A percentile compares a stretch with the other conserved stretches of the same genome.
These are phyloP conservation scores for Lophius piscatorius DNA, from an alignment of 2,113 vertebrate genomes.

Conservation along the genomic window DNA sequence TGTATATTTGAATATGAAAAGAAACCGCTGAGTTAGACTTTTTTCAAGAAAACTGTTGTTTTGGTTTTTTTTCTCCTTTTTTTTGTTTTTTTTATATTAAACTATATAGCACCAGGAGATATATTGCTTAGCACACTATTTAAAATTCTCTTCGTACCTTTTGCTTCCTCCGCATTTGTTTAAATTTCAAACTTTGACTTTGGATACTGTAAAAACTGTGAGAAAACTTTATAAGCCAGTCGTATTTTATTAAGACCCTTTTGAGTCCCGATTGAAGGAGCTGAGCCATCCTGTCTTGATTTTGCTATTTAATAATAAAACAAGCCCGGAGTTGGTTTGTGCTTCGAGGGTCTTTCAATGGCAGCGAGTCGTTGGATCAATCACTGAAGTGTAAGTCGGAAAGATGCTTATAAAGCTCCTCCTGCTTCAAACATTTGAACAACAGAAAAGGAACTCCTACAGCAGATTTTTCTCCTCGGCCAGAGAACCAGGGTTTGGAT, in stretches of 20 bases:
- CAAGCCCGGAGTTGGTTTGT: conserved; percentile 75
- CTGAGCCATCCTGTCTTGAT: conserved; percentile 86
- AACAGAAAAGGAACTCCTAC: too few species aligned
- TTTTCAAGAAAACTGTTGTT: conserved; percentile 65
- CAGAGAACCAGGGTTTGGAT: too few species aligned
- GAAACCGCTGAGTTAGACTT: conserved; percentile 58
- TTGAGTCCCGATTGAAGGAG: conserved; percentile 87
- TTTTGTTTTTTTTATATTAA: conserved; percentile 85
- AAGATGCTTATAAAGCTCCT: too few species aligned
- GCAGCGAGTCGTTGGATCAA: background rate
- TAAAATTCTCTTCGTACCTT: conserved; percentile 88
- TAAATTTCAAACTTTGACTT: conserved; percentile 89
- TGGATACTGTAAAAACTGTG: conserved; percentile 97
- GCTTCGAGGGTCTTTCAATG: conserved; percentile 31
- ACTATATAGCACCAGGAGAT: conserved; percentile 66
- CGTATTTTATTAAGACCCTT: conserved; percentile 95
- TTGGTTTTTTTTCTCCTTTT: conserved; percentile 55
- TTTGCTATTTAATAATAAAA: conserved; percentile 98
- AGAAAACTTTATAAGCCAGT: conserved; percentile 95
- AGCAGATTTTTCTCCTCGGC: too few species aligned
- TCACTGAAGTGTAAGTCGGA: too few species aligned
- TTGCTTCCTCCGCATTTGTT: conserved; percentile 87
- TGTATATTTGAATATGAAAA: conserved; percentile 85
- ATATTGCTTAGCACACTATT: conserved; percentile 81
- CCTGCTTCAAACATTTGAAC: too few species aligned